These are phyloP conservation scores for Lapara coniferarum DNA, from an alignment of 2,888 invertebrate genomes.

Conservation along the genomic window DNA sequence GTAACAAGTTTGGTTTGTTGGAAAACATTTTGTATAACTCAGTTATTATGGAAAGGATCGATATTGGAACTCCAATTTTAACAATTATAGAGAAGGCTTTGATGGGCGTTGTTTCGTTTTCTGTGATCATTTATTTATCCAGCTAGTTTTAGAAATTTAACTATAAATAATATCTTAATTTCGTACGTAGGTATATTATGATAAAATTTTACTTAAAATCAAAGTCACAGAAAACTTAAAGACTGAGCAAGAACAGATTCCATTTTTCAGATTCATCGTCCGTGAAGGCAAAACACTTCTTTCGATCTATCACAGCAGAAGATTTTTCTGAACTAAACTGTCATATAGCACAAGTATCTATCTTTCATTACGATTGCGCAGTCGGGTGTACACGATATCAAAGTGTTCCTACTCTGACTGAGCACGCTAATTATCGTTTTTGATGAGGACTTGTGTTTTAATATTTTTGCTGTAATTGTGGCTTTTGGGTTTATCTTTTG, in stretches of 20 bases:
- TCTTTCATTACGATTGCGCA: conserved; percentile 17
- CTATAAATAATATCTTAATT: neutral
- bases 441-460: neutral
- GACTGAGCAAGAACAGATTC: too few species aligned
- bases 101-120: neutral
- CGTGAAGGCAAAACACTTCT: neutral
- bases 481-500: neutral
- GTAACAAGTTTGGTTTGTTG: conserved; percentile 14
- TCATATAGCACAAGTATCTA: neutral
- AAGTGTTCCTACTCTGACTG: conserved; percentile 4
- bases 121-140: neutral
- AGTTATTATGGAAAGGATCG: neutral
- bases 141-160: neutral
- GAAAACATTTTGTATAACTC: conserved; percentile 18
- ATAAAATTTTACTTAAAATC: too few species aligned
- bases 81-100: neutral
- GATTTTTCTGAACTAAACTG: conserved; percentile 9
- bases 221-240: too few species aligned
- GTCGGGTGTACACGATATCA: conserved; percentile 13
- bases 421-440: conserved; percentile 5
- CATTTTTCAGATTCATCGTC: too few species aligned
- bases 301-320: neutral
- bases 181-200: too few species aligned
- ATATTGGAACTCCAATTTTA: neutral
- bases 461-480: conserved; percentile 13